Evolutionary conservation across 2,113 vertebrate species (phyloP), one percentile per base, ranked within the genome.

Genomic region (Xiphophorus couchianus): DNA sequence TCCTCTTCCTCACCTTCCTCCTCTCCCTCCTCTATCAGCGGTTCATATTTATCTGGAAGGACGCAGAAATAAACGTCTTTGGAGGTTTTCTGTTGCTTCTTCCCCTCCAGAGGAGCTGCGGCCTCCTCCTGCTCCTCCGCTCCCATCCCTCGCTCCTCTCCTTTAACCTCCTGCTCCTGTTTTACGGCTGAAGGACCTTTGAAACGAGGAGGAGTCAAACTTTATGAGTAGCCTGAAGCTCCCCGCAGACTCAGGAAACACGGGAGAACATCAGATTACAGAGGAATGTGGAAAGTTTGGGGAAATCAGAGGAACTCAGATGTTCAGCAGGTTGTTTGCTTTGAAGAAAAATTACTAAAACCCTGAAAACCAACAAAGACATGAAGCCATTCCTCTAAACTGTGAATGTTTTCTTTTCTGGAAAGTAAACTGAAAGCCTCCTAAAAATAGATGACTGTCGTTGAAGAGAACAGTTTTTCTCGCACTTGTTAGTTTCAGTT

Each of bases 171-270:
- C 30, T 28, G 2, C 42, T 35, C 33, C 29, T 76, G 77, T 91
- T 80, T 0, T 94, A 95, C 71, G 95, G 12, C 94, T 92, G 85
- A 93, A 95, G 84, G 94, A 96, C 86, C 91, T 92, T 91, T 87
- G 87, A 79, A 89, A 15, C 6, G 19, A 77, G 86, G 93, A 96
- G 96, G 87, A 86, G 79, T 81, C 84, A 51, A 25, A 83, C 65
- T 81, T 76, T 84, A 84, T 88, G 22, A 82, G 80, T 44, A 0
- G 81, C 89, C 86, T n/a, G 62, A 22, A 84, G 86, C 76, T 64
- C 58, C 1, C 3, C 1, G 25, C 70, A 69, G 30, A 58, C 81
- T 81, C 78, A 83, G 85, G 84, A 85, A 82, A 15, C 37, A 1
- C 17, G 4, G 9, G 22, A 39, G 72, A 58, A 66, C 39, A 37